phyloP scores from a whole-genome alignment of 2,797 vertebrate species.

The Pangasius sanitwongsei region DNA sequence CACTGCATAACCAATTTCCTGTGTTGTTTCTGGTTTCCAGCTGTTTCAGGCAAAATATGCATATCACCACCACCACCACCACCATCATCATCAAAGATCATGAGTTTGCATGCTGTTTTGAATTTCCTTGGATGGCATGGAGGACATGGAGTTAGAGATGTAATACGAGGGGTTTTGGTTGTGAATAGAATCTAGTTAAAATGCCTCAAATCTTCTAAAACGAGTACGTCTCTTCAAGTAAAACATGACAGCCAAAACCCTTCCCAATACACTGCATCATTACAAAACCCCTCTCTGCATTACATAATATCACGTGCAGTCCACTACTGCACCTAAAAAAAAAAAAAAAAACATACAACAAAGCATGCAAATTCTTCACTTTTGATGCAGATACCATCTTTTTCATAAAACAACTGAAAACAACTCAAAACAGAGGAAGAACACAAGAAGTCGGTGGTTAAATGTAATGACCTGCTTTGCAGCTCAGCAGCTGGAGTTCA shows the following conservation, averaged over 20 bases:
- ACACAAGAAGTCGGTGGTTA: not conserved
- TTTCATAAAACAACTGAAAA: not conserved
- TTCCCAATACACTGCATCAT: not conserved
- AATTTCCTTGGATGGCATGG: not conserved
- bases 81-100: not conserved
- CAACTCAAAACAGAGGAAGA: not conserved
- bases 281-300: not conserved
- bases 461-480: not conserved
- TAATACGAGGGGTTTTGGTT: not conserved
- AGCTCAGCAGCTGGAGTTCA: not conserved
- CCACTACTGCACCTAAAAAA: not conserved
- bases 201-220: not conserved
- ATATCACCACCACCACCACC: not conserved
- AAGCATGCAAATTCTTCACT: constrained; percentile 1
- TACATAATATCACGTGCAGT: not conserved
- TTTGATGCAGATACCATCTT: not conserved
- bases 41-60: not conserved
- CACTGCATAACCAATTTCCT: constrained; percentile 2
- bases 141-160: not conserved
- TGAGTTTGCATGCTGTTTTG: not conserved
- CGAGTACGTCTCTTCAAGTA: too few relatives aligned
- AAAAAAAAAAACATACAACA: not conserved
- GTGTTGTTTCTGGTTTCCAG: not conserved
- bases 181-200: not conserved
- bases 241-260: not conserved